A percentile compares a stretch with the other conserved stretches of the same genome.
Conservation (phyloP, 2,888 invertebrate species). For the Mechanitis messenoides region DNA sequence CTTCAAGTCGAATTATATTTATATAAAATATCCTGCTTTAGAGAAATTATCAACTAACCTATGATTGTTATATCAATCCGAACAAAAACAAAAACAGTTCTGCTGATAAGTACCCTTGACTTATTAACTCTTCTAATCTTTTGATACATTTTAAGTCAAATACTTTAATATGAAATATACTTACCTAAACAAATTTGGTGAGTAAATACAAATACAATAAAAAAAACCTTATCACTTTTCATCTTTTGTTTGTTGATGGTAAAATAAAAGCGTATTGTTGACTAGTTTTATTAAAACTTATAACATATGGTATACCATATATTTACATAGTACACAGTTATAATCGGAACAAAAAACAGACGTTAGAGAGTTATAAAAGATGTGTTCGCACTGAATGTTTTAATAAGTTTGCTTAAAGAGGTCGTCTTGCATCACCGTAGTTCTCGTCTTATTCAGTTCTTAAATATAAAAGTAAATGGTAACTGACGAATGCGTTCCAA, state of each 20-base stretch:
- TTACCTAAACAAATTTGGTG: slow-evolving; percentile 26
- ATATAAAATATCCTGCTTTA: too few species aligned
- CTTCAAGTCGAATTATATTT: background rate
- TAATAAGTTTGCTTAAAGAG: background rate
- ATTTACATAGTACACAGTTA: background rate
- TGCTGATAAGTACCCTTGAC: slow-evolving; percentile 26
- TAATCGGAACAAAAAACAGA: background rate
- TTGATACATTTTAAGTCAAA: slow-evolving; percentile 12
- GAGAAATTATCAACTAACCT: too few species aligned
- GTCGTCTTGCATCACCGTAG: background rate
- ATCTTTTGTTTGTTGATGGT: slow-evolving; percentile 7
- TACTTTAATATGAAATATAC: slow-evolving; percentile 18
- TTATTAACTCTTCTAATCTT: slow-evolving; percentile 25
- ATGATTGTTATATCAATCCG: background rate
- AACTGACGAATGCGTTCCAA: background rate
- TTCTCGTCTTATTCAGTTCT: background rate
- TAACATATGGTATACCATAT: background rate
- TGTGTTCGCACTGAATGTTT: slow-evolving; percentile 1
- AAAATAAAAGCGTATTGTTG: background rate
- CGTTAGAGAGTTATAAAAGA: background rate
- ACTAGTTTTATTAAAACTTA: slow-evolving; percentile 1
- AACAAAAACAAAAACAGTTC: slow-evolving; percentile 2
- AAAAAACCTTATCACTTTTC: slow-evolving; percentile 14
- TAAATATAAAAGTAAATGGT: background rate
- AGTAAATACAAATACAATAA: slow-evolving; percentile 20